Conservation (phyloP, 2,113 vertebrate genomes). For the Eonycteris spelaea region DNA sequence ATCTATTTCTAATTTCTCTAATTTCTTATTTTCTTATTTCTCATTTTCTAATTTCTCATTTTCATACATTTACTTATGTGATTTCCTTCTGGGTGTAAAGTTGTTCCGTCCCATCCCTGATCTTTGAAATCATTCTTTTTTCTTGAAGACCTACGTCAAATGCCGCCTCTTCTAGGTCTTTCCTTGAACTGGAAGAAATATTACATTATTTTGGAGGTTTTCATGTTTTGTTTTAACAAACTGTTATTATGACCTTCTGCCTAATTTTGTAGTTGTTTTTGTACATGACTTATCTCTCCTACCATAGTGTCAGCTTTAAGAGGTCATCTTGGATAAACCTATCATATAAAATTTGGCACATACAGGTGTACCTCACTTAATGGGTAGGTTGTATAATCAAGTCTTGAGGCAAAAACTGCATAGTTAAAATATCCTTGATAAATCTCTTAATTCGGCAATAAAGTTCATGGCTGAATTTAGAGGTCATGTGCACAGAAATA, state of each 20-base stretch:
- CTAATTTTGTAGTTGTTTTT: background rate
- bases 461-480: background rate
- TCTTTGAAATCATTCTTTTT: background rate
- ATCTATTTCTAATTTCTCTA: background rate
- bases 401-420: background rate
- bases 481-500: background rate
- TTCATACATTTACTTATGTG: background rate
- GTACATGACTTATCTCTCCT: background rate
- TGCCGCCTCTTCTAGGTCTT: background rate
- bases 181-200: background rate
- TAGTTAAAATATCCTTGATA: background rate
- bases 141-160: background rate
- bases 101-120: background rate
- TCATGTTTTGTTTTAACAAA: background rate
- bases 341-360: background rate
- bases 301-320: background rate
- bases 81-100: background rate
- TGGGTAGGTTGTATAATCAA: background rate
- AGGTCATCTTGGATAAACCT: background rate
- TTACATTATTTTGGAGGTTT: background rate
- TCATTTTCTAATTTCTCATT: background rate
- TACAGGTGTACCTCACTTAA: background rate
- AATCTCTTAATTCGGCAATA: background rate
- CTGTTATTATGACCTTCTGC: background rate
- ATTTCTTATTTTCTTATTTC: slow-evolving; percentile 14